A percentile compares a stretch with the other conserved stretches of the same genome.
These are phyloP conservation scores for Thermophis baileyi DNA, from an alignment of 2,113 vertebrate genomes.

Conservation along the genomic window DNA sequence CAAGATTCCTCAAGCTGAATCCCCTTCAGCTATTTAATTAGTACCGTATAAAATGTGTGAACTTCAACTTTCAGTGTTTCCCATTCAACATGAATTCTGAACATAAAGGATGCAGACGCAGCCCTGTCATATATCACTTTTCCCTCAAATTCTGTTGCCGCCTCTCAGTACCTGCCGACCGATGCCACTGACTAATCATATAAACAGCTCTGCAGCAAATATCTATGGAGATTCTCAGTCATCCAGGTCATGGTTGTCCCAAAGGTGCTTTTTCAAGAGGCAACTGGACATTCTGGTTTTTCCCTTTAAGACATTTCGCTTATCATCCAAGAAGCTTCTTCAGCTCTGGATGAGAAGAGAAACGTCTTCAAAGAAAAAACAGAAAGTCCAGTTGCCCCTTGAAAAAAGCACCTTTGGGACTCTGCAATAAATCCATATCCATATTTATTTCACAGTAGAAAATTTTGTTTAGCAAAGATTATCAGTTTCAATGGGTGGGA, in stretches of 20 bases:
- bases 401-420: too few relatives aligned
- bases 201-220: background rate
- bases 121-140: background rate
- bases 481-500: too few relatives aligned
- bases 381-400: too few relatives aligned
- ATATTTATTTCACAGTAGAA: background rate
- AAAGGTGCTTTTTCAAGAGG: too few relatives aligned
- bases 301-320: too few relatives aligned
- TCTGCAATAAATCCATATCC: background rate
- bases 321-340: too few relatives aligned
- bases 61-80: background rate
- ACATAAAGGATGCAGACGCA: background rate
- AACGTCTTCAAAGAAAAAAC: too few relatives aligned
- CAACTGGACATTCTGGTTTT: too few relatives aligned
- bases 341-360: too few relatives aligned
- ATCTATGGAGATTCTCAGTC: too few relatives aligned
- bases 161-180: background rate
- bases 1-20: background rate
- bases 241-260: too few relatives aligned
- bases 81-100: background rate
- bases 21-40: background rate
- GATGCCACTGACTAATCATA: background rate
- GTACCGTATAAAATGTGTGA: background rate
- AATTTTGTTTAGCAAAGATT: background rate
- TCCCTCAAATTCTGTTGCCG: background rate